Conservation (phyloP, 92 coral and sea anemone genomes). For the Parazoanthus atlanticus region DNA sequence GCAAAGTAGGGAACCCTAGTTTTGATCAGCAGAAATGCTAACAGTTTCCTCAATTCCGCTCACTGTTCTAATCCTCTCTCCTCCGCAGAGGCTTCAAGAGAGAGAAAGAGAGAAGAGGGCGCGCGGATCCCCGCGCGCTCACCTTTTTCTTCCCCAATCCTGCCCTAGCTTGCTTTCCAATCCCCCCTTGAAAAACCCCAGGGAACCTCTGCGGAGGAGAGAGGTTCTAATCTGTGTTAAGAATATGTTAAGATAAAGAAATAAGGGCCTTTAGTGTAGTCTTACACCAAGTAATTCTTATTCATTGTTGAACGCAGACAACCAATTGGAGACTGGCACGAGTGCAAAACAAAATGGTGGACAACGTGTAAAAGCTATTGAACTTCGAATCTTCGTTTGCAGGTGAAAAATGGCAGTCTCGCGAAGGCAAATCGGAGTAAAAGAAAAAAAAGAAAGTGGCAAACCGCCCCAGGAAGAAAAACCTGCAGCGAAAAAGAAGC, state of each 20-base stretch:
- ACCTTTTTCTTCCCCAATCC: no score
- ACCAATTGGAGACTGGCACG: conserved; percentile 22
- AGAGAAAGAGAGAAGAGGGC: no score
- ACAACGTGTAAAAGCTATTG: background rate
- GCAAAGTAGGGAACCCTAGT: no score
- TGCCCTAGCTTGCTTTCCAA: no score
- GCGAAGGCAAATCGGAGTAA: conserved; percentile 3
- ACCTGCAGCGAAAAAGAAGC: conserved; percentile 18
- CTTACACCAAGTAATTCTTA: background rate
- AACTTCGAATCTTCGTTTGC: background rate
- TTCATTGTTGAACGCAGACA: conserved; percentile 2
- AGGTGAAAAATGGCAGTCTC: conserved; percentile 20
- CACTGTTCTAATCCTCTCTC: no score
- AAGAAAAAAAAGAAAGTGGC: background rate
- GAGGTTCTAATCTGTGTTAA: no score
- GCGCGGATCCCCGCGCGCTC: no score
- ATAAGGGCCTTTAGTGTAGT: background rate
- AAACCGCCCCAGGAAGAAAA: conserved; percentile 1
- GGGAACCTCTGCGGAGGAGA: background rate
- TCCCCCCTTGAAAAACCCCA: background rate
- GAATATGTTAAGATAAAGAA: no score
- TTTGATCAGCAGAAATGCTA: no score
- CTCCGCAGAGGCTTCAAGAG: no score
- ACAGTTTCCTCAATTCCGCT: no score
- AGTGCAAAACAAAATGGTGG: conserved; percentile 18